Evolutionary conservation across 2,888 invertebrate genomes (phyloP).

Genomic region (Papilio protenor): DNA sequence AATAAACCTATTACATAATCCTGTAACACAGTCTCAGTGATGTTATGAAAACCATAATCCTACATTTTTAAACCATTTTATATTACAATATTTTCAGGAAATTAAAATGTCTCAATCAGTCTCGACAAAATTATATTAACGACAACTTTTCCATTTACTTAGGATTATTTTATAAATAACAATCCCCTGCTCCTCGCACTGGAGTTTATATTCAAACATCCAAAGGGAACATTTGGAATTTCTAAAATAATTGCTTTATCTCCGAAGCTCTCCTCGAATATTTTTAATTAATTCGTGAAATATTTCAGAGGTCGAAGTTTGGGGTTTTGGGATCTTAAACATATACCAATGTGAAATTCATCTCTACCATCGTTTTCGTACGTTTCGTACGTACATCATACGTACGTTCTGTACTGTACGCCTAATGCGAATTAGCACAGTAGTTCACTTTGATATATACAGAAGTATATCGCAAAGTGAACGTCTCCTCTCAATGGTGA

Average conservation of each 20-base stretch:
- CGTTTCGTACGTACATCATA: no score
- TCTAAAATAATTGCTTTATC: slow-evolving; percentile 24
- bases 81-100: no score
- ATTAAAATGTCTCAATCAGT: no score
- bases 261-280: background rate
- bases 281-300: slow-evolving; percentile 18
- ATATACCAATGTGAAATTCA: background rate
- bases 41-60: background rate
- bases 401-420: no score
- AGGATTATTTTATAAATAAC: background rate
- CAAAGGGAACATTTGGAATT: slow-evolving; percentile 4
- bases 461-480: no score
- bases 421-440: no score
- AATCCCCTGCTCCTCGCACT: background rate
- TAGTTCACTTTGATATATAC: no score
- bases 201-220: background rate
- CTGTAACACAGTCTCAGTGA: background rate
- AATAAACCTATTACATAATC: background rate
- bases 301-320: slow-evolving; percentile 7
- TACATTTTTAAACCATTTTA: background rate
- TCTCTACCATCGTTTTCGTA: no score
- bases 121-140: background rate
- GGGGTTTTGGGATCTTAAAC: slow-evolving; percentile 1
- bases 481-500: no score
- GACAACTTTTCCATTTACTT: background rate